Conservation (phyloP, 2,797 vertebrate species). For the Gila robusta region DNA sequence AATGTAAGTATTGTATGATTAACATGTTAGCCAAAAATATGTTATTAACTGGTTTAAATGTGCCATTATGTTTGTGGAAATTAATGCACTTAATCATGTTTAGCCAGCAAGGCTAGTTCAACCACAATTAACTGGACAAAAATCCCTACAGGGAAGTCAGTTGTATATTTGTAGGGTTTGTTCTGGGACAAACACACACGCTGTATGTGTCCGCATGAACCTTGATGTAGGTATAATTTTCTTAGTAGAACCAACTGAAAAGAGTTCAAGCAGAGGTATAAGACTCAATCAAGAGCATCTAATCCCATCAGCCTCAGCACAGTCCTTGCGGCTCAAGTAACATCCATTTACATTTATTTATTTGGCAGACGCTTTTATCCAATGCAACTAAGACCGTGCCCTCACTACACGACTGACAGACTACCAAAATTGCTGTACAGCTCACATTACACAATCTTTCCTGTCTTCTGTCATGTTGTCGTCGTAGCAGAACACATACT, state of each 20-base stretch:
- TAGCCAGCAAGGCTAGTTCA: constrained; percentile 22
- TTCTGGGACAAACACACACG: background rate
- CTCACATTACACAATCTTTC: constrained; percentile 36
- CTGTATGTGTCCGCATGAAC: constrained; percentile 13
- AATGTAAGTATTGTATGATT: background rate
- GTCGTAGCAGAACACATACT: constrained; percentile 42
- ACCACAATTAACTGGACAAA: background rate
- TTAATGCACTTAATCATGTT: constrained; percentile 6
- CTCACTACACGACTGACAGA: constrained; percentile 10
- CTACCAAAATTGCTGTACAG: background rate
- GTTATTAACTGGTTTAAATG: background rate
- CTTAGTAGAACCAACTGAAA: constrained; percentile 10
- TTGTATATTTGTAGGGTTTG: constrained; percentile 3
- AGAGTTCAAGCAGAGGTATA: constrained; percentile 19
- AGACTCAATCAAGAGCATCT: constrained; percentile 32
- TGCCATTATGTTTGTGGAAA: background rate
- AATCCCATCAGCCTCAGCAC: constrained; percentile 44
- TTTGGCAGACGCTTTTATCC: constrained; percentile 36
- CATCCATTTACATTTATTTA: constrained; percentile 46
- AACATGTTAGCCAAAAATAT: background rate
- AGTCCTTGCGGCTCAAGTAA: constrained; percentile 36
- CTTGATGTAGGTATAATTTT: constrained; percentile 25
- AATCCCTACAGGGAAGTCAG: background rate
- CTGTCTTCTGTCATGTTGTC: constrained; percentile 62
- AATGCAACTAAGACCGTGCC: constrained; percentile 1